These are phyloP conservation scores for Falco concolor DNA, from an alignment of 2,797 vertebrate genomes.

Conservation along the genomic window DNA sequence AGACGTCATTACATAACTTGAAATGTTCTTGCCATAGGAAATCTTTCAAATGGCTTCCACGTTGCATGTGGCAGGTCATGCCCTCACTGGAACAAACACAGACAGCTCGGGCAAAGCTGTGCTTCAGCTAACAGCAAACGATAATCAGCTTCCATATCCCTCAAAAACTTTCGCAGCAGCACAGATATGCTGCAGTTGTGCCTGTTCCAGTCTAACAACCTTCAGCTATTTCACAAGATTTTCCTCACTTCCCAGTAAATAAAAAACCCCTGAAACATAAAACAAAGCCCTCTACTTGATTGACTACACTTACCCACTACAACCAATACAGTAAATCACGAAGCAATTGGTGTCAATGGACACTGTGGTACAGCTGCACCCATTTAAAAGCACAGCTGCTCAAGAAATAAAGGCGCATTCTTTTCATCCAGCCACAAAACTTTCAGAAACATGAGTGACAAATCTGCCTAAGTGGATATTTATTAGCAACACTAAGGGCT, in stretches of 20 bases:
- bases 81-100: background rate
- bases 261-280: background rate
- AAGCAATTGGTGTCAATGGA: conserved; percentile 62
- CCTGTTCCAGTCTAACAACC: background rate
- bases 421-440: conserved; percentile 52
- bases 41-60: background rate
- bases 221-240: background rate
- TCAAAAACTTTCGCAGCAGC: background rate
- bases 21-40: background rate
- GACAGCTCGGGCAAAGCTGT: background rate
- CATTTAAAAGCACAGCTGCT: conserved; percentile 65
- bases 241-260: conserved; percentile 18
- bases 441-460: conserved; percentile 53
- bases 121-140: background rate
- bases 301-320: conserved; percentile 14
- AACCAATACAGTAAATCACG: conserved; percentile 43
- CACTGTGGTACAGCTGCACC: conserved; percentile 63
- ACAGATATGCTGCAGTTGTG: background rate
- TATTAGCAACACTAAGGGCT: conserved; percentile 46
- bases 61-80: conserved; percentile 20
- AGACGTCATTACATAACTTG: background rate
- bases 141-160: background rate
- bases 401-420: conserved; percentile 56
- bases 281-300: background rate
- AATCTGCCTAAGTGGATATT: conserved; percentile 58